Conservation (phyloP, 1,140 invertebrate species). For the Platyura marginata region DNA sequence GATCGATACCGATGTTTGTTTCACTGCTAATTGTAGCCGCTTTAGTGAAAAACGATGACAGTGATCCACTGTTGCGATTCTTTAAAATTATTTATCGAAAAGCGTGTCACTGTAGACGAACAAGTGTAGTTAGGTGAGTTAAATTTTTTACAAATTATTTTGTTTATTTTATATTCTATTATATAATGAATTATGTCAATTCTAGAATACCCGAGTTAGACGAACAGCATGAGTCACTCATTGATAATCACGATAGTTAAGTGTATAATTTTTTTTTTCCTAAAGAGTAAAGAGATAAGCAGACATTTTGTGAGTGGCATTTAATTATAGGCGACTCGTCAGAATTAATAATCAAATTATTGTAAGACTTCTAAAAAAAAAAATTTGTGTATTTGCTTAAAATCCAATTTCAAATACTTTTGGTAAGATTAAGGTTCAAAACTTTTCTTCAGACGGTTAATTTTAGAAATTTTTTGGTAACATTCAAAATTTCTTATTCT, state of each 20-base stretch:
- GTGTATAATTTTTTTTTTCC: neutral
- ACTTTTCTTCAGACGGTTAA: too few species aligned
- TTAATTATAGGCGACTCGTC: too few species aligned
- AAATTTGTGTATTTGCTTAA: too few species aligned
- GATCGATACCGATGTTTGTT: slow-evolving; percentile 57
- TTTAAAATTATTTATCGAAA: slow-evolving; percentile 37
- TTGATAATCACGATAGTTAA: slow-evolving; percentile 27
- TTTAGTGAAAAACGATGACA: slow-evolving; percentile 65
- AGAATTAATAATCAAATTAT: too few species aligned
- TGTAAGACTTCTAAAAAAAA: too few species aligned
- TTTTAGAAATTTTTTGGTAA: too few species aligned
- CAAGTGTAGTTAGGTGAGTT: slow-evolving; percentile 29
- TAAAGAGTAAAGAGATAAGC: too few species aligned
- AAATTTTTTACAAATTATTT: slow-evolving; percentile 9
- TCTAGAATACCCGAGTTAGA: slow-evolving; percentile 44
- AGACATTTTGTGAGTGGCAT: too few species aligned
- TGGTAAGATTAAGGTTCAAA: too few species aligned
- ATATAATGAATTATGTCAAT: slow-evolving; percentile 7
- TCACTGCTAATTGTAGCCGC: slow-evolving; percentile 58
- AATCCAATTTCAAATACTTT: too few species aligned
- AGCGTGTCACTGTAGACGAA: slow-evolving; percentile 31
- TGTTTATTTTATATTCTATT: slow-evolving; percentile 2
- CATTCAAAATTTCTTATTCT: too few species aligned
- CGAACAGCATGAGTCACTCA: slow-evolving; percentile 56
- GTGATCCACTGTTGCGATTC: slow-evolving; percentile 56